Base-by-base conservation (phyloP, 2,797 vertebrate genomes). In the Chaenodraco wilsoni region DNA sequence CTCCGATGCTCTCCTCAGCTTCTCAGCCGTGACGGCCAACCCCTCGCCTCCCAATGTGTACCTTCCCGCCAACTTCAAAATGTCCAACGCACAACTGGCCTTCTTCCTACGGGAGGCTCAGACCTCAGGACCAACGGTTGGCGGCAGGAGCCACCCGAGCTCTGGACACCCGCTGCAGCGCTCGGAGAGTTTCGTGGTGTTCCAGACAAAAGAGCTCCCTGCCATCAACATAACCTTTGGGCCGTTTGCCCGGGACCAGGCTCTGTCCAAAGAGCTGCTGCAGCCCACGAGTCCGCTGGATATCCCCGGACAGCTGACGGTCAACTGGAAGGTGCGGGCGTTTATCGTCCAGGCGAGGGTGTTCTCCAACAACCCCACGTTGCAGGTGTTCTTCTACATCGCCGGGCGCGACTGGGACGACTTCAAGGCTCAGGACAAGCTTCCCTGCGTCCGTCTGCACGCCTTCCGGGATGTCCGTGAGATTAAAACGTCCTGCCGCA, bases 301-400 rank as follows among this genome's bases (percentile, higher is more conserved):
- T 82, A 95, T 99, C 48, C 96, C 96, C 0, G 95, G 96, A 65
- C 95, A 96, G 79, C 91, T 99, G 83, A 99, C 98, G 0, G 97
- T 99, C 89, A 98, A 97, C 95, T 99, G 98, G 98, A 99, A 98
- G 88, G 96, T 99, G 43, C 95, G 98, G 43, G 96, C 98, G 54
- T 99, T 97, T 91, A 98, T 99, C 46, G 95, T 99, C 17, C 96
- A 96, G 54, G 89, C 96, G 0, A 94, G 95, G 50, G 96, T 99
- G 78, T 95, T 96, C 68, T 94, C 96, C 88, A 96, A 84, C 87
- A 96, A 95, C 88, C 97, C 98, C 0, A 84, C 94, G 6, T 96
- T 97, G 61, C 98, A 99, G 91, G 98, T 98, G 71, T 94, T 99
- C 63, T 99, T 99, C 93, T 99, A 99, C 52, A 95, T 99, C 3